Evolutionary conservation across 1,140 invertebrate genomes (phyloP).

Genomic region (Drosophila navojoa): DNA sequence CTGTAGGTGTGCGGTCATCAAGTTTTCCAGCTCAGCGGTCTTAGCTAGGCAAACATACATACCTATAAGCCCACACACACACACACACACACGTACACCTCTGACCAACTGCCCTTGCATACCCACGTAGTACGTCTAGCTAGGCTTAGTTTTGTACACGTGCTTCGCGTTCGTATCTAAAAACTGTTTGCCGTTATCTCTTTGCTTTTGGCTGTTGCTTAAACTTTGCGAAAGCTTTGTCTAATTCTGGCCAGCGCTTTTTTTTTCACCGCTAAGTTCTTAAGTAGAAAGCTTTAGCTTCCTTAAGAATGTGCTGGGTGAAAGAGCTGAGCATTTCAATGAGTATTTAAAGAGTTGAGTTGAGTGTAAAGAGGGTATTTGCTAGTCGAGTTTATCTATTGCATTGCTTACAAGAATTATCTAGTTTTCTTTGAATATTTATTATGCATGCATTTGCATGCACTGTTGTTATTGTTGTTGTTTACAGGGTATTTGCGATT

Average conservation of each 20-base stretch:
- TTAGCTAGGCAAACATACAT: conserved; percentile 1
- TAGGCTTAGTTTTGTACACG: background rate
- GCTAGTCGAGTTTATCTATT: too few species aligned
- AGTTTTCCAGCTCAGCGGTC: conserved; percentile 32
- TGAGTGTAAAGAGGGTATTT: too few species aligned
- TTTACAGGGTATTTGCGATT: too few species aligned
- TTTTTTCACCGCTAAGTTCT: background rate
- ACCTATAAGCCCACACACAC: conserved; percentile 8
- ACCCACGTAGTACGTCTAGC: background rate
- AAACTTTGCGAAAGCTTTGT: background rate
- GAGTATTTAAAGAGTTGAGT: too few species aligned
- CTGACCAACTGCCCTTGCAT: background rate
- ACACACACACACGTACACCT: background rate
- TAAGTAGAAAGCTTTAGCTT: background rate
- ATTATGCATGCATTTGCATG: too few species aligned
- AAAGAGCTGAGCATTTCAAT: too few species aligned
- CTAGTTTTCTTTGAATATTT: too few species aligned
- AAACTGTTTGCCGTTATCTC: conserved; percentile 7
- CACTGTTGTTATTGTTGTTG: too few species aligned
- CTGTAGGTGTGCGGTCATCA: conserved; percentile 55
- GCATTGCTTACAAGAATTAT: too few species aligned
- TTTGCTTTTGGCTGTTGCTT: background rate
- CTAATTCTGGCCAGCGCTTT: background rate
- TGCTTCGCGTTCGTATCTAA: background rate
- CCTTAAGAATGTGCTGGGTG: too few species aligned